Conservation (phyloP, 23 tunicate species). For the Ascidia mentula region DNA sequence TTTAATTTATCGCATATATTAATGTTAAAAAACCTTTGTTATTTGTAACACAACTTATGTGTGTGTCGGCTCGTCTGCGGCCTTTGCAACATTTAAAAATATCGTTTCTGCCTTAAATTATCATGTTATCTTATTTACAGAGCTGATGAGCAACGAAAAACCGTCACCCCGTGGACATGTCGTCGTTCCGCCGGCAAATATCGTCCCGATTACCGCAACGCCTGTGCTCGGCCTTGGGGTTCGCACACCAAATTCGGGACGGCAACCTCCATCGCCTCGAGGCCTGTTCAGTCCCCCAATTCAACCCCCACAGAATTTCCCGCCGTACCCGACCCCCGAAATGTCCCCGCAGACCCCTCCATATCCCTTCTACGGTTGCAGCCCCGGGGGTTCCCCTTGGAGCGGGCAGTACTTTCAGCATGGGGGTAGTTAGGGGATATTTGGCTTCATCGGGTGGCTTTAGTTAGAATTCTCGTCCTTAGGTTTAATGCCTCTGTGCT, state of each 20-base stretch:
- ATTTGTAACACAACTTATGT: no score
- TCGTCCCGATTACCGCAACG: background rate
- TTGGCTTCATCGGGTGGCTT: no score
- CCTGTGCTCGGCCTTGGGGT: constrained; percentile 18
- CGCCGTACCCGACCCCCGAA: background rate
- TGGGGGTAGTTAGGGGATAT: background rate
- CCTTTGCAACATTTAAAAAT: no score
- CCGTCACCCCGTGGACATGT: background rate
- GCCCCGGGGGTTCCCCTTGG: background rate
- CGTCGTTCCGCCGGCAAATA: background rate
- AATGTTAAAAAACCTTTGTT: no score
- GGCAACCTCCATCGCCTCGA: background rate
- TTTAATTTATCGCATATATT: no score
- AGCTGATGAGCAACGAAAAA: background rate
- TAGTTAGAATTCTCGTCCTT: no score
- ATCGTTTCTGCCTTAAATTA: background rate
- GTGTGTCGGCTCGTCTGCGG: no score
- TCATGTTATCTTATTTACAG: background rate
- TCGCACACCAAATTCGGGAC: background rate
- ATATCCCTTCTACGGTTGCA: background rate
- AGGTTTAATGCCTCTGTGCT: no score
- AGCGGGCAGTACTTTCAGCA: background rate
- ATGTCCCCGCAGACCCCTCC: constrained; percentile 14
- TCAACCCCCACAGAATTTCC: background rate
- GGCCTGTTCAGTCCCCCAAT: background rate